Evolutionary conservation across 1,140 invertebrate species (phyloP).

Genomic region (Lucilia sericata): DNA sequence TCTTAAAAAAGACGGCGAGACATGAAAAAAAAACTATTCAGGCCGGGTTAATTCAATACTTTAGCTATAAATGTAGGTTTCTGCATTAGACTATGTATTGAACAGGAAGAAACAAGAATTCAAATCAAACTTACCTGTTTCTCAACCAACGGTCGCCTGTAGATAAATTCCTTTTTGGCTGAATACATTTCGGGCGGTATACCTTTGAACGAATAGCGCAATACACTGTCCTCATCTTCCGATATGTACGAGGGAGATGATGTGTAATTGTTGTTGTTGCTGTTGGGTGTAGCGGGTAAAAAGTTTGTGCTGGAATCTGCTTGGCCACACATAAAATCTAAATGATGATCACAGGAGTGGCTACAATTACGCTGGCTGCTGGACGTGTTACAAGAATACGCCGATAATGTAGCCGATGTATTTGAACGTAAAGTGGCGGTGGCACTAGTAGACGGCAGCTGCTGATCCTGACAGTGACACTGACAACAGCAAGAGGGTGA

Average conservation of each 20-base stretch:
- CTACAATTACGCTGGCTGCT: slow-evolving; percentile 27
- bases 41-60: background rate
- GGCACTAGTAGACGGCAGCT: slow-evolving; percentile 11
- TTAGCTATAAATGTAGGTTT: background rate
- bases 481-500: slow-evolving; percentile 28
- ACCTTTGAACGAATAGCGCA: slow-evolving; percentile 62
- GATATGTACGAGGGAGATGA: background rate
- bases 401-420: background rate
- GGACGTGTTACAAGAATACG: slow-evolving; percentile 11
- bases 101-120: background rate
- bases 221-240: slow-evolving; percentile 49
- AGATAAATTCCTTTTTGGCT: slow-evolving; percentile 61
- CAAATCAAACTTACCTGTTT: slow-evolving; percentile 59
- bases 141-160: slow-evolving; percentile 55
- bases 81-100: too few relatives aligned
- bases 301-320: slow-evolving; percentile 29
- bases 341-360: slow-evolving; percentile 24
- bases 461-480: background rate
- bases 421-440: slow-evolving; percentile 25
- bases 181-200: slow-evolving; percentile 62
- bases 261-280: background rate
- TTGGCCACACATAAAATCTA: slow-evolving; percentile 16
- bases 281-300: slow-evolving; percentile 29
- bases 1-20: background rate
- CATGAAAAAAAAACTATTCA: background rate